Base-by-base conservation (phyloP, 2,113 vertebrate genomes). In the Agapornis roseicollis region DNA sequence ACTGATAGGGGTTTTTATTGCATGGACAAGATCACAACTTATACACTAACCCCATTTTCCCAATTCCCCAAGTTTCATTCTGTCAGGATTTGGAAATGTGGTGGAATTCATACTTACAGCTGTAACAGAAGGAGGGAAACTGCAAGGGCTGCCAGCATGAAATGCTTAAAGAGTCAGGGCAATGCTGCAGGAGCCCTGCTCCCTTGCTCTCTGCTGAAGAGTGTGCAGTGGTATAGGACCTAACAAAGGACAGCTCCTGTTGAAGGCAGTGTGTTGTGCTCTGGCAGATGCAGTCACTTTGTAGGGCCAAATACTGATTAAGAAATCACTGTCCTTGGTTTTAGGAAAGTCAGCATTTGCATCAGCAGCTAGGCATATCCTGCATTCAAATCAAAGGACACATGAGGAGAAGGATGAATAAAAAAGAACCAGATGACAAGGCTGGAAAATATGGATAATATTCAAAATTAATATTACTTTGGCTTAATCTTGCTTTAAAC, bases 21-120 rank as follows among this genome's bases (percentile, higher is more conserved):
- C 87, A 60, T 7, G 79, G 92, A 94, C 89, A 89, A 88, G 93
- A 97, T 85, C 94, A 93, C 93, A 96, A 96, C 95, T 97, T 96
- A 95, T 88, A 78, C 74, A 28, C 89, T 91, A 89, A 87, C 95
- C 93, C 90, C 90, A 73, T 89, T 96, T 95, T 93, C 95, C 94
- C 95, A 96, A 94, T 97, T 95, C 97, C 95, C 93, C 90, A 82
- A 95, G 96, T 93, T 96, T 88, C 94, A 66, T 85, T 94, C 92
- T 97, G 96, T 94, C 96, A 96, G 87, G 92, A 97, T 96, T 97
- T 97, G 94, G 93, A 97, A 96, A 95, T 91, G 94, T 49, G 86
- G 82, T 85, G 71, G 89, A 97, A 96, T 96, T 95, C 95, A 96
- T 82, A 81, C 91, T 94, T 88, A 78, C 66, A 87, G 66, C 76